A percentile compares a stretch with the other conserved stretches of the same genome.
Evolutionary conservation across 2,797 vertebrate genomes (phyloP).

Genomic region (Sebastes trivittatus): DNA sequence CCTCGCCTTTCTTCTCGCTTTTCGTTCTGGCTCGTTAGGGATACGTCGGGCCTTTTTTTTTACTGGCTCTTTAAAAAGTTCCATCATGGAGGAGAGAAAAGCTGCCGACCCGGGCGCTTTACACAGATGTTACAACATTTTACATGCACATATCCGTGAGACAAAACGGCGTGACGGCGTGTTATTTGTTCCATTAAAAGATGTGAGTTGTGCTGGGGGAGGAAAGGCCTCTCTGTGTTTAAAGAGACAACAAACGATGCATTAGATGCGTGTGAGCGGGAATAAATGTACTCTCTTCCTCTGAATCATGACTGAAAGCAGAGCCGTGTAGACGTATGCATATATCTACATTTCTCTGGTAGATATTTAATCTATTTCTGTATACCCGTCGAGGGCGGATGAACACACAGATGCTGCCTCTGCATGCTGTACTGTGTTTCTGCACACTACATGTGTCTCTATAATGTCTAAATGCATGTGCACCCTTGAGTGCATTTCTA

Average conservation of each 20-base stretch:
- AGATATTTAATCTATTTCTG: background rate
- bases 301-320: background rate
- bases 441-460: background rate
- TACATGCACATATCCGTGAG: constrained; percentile 5
- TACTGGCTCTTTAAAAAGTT: background rate
- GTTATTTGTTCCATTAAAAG: constrained; percentile 35
- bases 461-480: background rate
- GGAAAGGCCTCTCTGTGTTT: background rate
- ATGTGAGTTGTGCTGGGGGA: constrained; percentile 1
- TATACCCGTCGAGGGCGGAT: background rate
- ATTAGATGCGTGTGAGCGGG: background rate
- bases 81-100: background rate
- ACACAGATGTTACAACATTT: constrained; percentile 12
- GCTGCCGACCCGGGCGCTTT: background rate
- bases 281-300: background rate
- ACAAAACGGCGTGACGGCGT: background rate
- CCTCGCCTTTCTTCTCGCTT: constrained; percentile 43
- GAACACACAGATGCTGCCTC: background rate
- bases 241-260: background rate
- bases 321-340: background rate
- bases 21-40: constrained; percentile 54
- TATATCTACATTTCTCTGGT: background rate
- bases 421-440: background rate
- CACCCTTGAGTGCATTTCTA: background rate
- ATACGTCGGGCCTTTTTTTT: constrained; percentile 3